Conservation (phyloP, 2,113 vertebrate species). For the Himantopus leucocephalus region DNA sequence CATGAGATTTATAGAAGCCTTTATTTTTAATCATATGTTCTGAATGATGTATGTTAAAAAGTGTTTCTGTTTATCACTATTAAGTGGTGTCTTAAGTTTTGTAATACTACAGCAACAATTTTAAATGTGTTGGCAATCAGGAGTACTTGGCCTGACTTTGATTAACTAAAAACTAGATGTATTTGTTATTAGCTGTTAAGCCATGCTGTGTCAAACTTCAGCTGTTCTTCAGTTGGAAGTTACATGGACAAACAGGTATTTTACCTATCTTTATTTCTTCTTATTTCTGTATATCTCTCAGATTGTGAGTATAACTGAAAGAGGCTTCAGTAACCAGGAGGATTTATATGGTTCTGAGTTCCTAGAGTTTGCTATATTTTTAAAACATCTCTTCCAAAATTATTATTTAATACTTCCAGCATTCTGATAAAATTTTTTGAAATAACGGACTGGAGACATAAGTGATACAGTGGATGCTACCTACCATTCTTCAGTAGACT, state of each 20-base stretch:
- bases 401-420: neutral
- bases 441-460: neutral
- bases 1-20: neutral
- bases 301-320: neutral
- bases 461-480: neutral
- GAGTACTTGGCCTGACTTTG: neutral
- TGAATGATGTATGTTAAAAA: neutral
- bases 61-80: neutral
- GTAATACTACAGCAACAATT: neutral
- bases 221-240: neutral
- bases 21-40: neutral
- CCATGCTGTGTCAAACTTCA: neutral
- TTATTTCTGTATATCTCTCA: neutral
- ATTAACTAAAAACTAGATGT: neutral
- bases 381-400: neutral
- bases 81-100: neutral
- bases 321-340: neutral
- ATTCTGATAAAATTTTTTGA: neutral
- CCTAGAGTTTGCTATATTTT: neutral
- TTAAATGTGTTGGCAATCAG: neutral
- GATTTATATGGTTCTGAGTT: neutral
- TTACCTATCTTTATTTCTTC: neutral
- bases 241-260: neutral
- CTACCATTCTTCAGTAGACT: neutral
- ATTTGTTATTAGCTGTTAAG: neutral